Evolutionary conservation across 2,888 invertebrate genomes (phyloP), one percentile per base, ranked within the genome.

Genomic region (Iphiclides podalirius): DNA sequence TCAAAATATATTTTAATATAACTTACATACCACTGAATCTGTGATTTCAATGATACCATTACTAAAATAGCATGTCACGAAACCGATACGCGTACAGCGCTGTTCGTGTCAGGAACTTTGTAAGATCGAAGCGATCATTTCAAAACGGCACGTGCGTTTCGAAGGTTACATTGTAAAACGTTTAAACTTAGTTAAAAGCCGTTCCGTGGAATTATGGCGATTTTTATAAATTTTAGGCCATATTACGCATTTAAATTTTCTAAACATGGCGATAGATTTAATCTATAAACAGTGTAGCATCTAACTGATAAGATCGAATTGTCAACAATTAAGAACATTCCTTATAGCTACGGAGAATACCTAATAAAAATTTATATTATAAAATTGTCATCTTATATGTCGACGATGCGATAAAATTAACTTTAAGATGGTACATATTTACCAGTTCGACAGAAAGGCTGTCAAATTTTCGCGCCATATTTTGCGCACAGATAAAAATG

Each of bases 61-160:
- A 11, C 9, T 11, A 4, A 36, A n/a, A 36, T 1, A 36, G 16
- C 31, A 31, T 16, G 36, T 16, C 16, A 44, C 12, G 20, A 20
- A 20, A 20, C 23, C 13, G 14, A 28, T n/a, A 31, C 37, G 40
- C 37, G 11, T 37, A 42, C 42, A 35, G 13, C 15, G 41, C 16
- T 14, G 33, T 17, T 17, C 28, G 13, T 23, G 9, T 43, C 43
- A 49, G 49, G 49, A 49, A 49, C 49, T 44, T 49, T 38, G 39
- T 17, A 28, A 39, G 44, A 49, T 34, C 34, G 16, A 38, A 49
- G 39, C 34, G 16, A 38, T 38, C 14, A 34, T 16, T 39, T 33
- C 4, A 23, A 34, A 38, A 48, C 23, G 15, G 16, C 33, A 48
- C 8, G 40, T n/a, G n/a, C n/a, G 11, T 14, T 37, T 17, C 9